Base-by-base conservation (phyloP, 2,113 vertebrate genomes). In the Galeopterus variegatus region DNA sequence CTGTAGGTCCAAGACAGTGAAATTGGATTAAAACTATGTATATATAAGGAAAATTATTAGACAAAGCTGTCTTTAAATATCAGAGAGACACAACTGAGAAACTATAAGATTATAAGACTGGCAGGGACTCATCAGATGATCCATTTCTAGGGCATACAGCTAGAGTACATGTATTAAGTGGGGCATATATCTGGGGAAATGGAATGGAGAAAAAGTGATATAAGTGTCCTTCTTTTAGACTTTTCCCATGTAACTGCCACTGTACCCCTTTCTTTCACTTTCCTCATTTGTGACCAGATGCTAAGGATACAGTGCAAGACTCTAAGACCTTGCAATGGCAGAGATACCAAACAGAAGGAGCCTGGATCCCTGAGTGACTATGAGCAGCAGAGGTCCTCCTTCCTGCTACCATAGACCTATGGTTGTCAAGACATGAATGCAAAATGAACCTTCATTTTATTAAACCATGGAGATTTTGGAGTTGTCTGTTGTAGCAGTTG, bases 321-420 rank as follows among this genome's bases (percentile, higher is more conserved):
- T 6, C 64, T 69, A 12, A 13, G 52, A 26, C 9, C 13, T 14
- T 58, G 23, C 26, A 28, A 19, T 58, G 48, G 12, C 50, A 24
- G 52, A 72, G 89, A 54, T 41, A 33, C 5, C 14, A 36, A 26
- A 8, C 33, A 28, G 33, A 41, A 28, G 24, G 2, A 21, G 5
- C 24, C 5, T 28, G 33, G 17, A 75, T 73, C n/a, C 72, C 70
- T 8, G 7, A 19, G 48, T 13, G 58, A 54, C 12, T 26, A 8
- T 23, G 1, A 5, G 8, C 58, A 65, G 14, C 81, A 50, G 2
- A 75, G 23, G 76, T 13, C 45, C 5, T 17, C 14, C 3, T 19
- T 6, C 33, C 1, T 31, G 9, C 7, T 45, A 12, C 13, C 12
- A 7, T 0, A 8, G 6, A 1, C 13, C 18, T 5, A 11, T 23